phyloP scores from a whole-genome alignment of 1,140 invertebrate species.

The Hylyphantes graminicola region DNA sequence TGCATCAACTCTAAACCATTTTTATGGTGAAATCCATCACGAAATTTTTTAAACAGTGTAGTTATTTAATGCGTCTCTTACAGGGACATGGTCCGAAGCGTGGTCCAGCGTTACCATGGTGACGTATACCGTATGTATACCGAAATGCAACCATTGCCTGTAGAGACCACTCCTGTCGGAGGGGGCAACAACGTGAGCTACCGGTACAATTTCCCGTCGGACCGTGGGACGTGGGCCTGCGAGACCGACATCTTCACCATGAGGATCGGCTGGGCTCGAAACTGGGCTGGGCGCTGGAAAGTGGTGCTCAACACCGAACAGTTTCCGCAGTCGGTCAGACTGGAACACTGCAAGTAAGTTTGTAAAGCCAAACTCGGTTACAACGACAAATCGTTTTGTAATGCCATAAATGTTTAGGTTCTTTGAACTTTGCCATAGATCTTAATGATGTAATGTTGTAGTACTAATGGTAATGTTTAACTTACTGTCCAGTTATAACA shows the following conservation, averaged over 20 bases:
- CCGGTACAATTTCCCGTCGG: constrained; percentile 46
- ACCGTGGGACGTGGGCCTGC: constrained; percentile 51
- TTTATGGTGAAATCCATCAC: neutral
- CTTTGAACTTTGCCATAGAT: too few relatives aligned
- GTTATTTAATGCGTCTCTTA: neutral
- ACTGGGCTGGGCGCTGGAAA: constrained; percentile 64
- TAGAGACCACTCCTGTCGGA: neutral
- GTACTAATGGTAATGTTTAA: too few relatives aligned
- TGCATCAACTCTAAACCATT: neutral
- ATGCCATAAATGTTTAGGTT: too few relatives aligned
- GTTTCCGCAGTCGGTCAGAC: constrained; percentile 64
- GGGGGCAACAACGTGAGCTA: constrained; percentile 29
- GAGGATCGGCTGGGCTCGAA: constrained; percentile 65
- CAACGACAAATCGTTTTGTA: neutral
- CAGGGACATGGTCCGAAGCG: constrained; percentile 47
- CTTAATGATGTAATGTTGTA: too few relatives aligned
- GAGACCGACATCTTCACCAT: constrained; percentile 61
- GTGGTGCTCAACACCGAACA: constrained; percentile 64
- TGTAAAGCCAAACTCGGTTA: neutral
- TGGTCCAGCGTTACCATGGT: constrained; percentile 32
- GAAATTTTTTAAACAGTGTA: neutral
- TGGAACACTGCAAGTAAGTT: constrained; percentile 68
- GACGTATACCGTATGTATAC: constrained; percentile 55
- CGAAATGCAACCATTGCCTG: constrained; percentile 34
- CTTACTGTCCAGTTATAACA: too few relatives aligned